Percentiles rank a stretch among this genome's conserved stretches.
These are phyloP conservation scores for Vultur gryphus DNA, from an alignment of 2,797 vertebrate genomes.

Conservation along the genomic window DNA sequence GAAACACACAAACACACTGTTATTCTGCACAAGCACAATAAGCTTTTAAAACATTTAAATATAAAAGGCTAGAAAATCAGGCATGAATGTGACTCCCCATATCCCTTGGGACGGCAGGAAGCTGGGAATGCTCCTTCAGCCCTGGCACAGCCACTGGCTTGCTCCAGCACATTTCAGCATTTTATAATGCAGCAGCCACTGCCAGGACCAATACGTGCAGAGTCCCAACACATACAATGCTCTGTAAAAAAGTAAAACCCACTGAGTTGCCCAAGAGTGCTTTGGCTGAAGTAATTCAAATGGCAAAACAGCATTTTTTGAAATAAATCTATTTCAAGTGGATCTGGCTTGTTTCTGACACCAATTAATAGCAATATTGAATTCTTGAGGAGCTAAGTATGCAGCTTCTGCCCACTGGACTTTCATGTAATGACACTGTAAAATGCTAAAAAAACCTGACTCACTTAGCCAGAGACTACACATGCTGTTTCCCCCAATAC, in stretches of 20 bases:
- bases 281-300: neutral
- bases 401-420: neutral
- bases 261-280: neutral
- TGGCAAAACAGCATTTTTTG: neutral
- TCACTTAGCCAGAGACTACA: neutral
- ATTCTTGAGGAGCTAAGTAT: neutral
- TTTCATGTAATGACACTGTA: neutral
- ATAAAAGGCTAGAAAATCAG: neutral
- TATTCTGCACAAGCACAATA: neutral
- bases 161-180: neutral
- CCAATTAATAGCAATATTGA: neutral
- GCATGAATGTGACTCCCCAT: neutral
- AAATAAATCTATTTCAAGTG: neutral
- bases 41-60: neutral
- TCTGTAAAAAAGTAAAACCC: neutral
- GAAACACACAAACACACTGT: neutral
- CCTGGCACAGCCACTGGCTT: neutral
- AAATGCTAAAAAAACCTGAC: neutral
- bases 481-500: neutral
- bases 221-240: neutral
- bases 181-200: neutral
- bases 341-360: neutral
- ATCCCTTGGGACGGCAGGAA: neutral
- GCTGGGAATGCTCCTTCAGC: neutral
- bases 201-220: neutral